Evolutionary conservation across 2,797 vertebrate species (phyloP), one percentile per base, ranked within the genome.

Genomic region (Borostomias antarcticus): DNA sequence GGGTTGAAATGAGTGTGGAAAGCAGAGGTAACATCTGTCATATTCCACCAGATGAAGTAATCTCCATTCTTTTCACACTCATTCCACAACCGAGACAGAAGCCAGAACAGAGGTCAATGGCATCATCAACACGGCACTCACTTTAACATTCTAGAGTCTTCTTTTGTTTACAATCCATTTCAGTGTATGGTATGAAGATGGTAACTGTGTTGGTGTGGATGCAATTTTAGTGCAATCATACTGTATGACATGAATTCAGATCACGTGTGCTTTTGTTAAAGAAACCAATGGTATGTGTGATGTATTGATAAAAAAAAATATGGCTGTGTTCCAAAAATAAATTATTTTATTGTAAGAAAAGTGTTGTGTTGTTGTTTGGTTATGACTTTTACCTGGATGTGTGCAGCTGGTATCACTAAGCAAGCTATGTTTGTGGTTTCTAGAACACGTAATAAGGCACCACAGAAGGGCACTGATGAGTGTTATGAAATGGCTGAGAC

Each of bases 301-400:
- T 82, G 80, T 84, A 82, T 77, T 78, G 81, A 84, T 87, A 82
- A 80, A 81, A 85, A 74, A 76, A 85, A 82, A 86, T 77, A 82
- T 88, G 82, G 73, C 85, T 89, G 89, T 91, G 81, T 89, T 90
- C 64, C 54, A 79, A 90, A 82, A 93, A 93, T 92, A 93, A 93
- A 93, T 88, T 91, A 92, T 92, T 93, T 93, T 93, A 87, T 92
- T 88, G 88, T 90, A 89, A 78, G 82, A 89, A 87, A 51, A 47
- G n/a, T 17, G 2, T 7, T 8, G 3, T 23, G 48, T 51, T 1
- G 19, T 9, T 9, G 9, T 51, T 51, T 51, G 48, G 48, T 51
- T 45, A 17, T 45, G n/a, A 43, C 40, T 43, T 3, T 5, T 1
- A 17, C 7, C 40, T 43, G 15, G 40, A 43, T 43, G 1, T n/a